Conservation (phyloP, 2,888 invertebrate genomes). For the Trachelus iudaicus region DNA sequence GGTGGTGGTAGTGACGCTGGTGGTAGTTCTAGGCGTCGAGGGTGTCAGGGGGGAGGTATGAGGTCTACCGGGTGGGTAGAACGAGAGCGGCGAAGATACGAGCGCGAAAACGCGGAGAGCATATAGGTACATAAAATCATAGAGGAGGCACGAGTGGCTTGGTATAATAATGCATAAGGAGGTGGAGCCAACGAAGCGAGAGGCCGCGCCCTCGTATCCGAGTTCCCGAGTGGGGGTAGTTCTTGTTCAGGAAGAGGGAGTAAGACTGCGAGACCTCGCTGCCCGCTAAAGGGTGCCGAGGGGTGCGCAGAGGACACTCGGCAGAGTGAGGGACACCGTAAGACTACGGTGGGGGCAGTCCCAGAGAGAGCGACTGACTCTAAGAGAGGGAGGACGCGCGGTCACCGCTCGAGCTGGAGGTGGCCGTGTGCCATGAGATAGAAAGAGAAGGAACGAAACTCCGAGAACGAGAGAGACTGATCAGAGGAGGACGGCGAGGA, state of each 20-base stretch:
- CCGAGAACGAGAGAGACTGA: slow-evolving; percentile 16
- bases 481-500: slow-evolving; percentile 23
- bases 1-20: too few species aligned
- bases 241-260: slow-evolving; percentile 37
- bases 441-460: not conserved
- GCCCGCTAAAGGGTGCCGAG: not conserved
- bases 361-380: slow-evolving; percentile 1
- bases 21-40: too few species aligned
- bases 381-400: slow-evolving; percentile 6
- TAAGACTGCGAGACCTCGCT: slow-evolving; percentile 35
- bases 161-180: slow-evolving; percentile 65
- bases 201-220: slow-evolving; percentile 19
- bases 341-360: slow-evolving; percentile 1
- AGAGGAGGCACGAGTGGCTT: slow-evolving; percentile 51
- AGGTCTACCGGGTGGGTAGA: not conserved
- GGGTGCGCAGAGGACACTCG: not conserved
- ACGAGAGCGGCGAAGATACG: slow-evolving; percentile 16
- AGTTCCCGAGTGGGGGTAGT: slow-evolving; percentile 35
- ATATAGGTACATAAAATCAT: slow-evolving; percentile 56
- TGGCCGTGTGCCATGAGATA: slow-evolving; percentile 9
- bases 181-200: slow-evolving; percentile 46
- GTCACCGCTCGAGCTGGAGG: slow-evolving; percentile 10
- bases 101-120: slow-evolving; percentile 23
- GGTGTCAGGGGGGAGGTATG: too few species aligned
- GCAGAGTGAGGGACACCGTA: slow-evolving; percentile 1